These are phyloP conservation scores for Eilema sororculum DNA, from an alignment of 2,888 invertebrate species.

Conservation along the genomic window DNA sequence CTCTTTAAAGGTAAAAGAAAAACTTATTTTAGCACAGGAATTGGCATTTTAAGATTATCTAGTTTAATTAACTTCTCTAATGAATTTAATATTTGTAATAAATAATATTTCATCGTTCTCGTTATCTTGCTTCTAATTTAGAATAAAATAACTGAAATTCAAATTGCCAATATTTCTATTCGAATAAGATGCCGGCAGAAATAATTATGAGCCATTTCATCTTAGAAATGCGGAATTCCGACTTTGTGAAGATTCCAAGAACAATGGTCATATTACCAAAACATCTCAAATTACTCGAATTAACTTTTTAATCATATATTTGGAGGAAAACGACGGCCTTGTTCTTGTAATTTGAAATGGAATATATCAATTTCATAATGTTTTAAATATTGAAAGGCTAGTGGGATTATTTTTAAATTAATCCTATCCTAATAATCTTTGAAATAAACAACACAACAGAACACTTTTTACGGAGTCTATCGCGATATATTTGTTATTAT, in stretches of 20 bases:
- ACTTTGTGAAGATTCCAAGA: conserved; percentile 13
- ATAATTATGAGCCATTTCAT: conserved; percentile 15
- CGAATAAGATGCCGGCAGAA: conserved; percentile 12
- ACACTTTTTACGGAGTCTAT: too few species aligned
- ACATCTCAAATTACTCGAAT: conserved; percentile 5
- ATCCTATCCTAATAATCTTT: neutral
- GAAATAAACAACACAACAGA: too few species aligned
- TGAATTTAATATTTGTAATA: neutral
- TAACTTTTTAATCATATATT: conserved; percentile 6
- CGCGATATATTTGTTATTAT: too few species aligned
- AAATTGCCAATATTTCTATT: conserved; percentile 13
- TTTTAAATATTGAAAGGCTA: neutral
- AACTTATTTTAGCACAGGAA: too few species aligned
- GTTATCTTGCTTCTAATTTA: conserved; percentile 2
- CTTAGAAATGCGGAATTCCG: conserved; percentile 8
- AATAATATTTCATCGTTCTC: neutral
- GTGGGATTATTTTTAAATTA: neutral
- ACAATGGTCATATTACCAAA: conserved; percentile 6
- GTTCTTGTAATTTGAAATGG: neutral
- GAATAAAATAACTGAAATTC: conserved; percentile 10
- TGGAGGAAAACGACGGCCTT: neutral
- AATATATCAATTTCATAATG: neutral
- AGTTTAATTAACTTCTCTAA: neutral
- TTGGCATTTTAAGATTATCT: too few species aligned
- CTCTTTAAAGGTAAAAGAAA: too few species aligned